Evolutionary conservation across 1,140 invertebrate genomes (phyloP), one percentile per base, ranked within the genome.

Genomic region (Aphidius gifuensis): DNA sequence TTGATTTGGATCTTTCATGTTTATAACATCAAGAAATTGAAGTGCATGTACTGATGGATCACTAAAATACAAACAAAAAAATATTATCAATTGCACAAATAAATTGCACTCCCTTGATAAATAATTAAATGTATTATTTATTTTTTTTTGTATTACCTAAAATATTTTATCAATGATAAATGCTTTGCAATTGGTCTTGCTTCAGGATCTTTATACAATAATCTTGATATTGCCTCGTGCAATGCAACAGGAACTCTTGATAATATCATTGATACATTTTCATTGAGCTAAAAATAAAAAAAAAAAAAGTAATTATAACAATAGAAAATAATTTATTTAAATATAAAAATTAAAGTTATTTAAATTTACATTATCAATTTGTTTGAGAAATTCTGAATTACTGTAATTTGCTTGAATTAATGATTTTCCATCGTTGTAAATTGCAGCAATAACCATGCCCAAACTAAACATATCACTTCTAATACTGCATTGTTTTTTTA

Each of bases 401-500:
- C 90, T 96, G 78, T 96, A 92, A 76, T 92, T 92, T 1, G 93
- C 90, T 74, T 93, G 90, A 51, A 98, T 90, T 1, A 97, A 81
- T 0, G 92, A 87, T 63, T 87, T 85, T 11, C 96, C 95, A 56
- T 88, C 83, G 80, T 97, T 97, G 83, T 94, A 97, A 63, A 97
- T 87, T 7, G 93, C 85, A 76, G 92, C 93, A 70, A 98, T 90
- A 5, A 95, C 88, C 86, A 98, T 89, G 16, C 96, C 96, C 60
- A 98, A 78, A 1, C 94, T 95, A 80, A 93, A 98, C 92, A 98
- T 97, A 77, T 98, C 96, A 68, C 92, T 94, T 9, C 91, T 83
- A 42, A 92, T 89, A 70, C 88, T 93, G 77, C 91, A 94, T 21
- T 86, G 84, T 56, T 92, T 93, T 58, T 86, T 87, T 9, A 87